phyloP scores from a whole-genome alignment of 2,888 invertebrate species.

The Nasonia oneida region DNA sequence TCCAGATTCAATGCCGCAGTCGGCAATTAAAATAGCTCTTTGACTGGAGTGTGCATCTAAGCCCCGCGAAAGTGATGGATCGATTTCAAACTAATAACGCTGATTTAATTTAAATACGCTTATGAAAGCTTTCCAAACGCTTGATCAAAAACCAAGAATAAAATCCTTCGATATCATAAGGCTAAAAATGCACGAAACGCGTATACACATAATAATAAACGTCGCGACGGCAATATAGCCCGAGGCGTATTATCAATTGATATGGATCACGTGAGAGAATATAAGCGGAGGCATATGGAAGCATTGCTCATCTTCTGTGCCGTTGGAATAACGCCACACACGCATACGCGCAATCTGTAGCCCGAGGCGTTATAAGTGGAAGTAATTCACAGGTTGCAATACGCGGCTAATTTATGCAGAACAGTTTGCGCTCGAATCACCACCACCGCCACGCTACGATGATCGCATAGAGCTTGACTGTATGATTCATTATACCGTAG shows the following conservation, averaged over 20 bases:
- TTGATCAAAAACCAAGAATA: no score
- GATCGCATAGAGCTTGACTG: neutral
- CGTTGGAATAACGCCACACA: neutral
- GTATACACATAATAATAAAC: neutral
- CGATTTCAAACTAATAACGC: no score
- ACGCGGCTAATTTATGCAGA: constrained; percentile 49
- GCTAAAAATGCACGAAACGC: neutral
- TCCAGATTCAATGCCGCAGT: neutral
- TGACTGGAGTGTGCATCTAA: neutral
- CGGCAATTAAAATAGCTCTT: neutral
- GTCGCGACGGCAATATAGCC: neutral
- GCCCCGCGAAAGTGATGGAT: neutral
- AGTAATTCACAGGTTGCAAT: constrained; percentile 44
- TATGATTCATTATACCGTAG: constrained; percentile 18
- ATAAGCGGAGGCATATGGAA: neutral
- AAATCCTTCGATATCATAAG: no score
- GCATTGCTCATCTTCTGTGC: constrained; percentile 51
- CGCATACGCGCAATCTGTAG: neutral
- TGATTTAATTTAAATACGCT: no score
- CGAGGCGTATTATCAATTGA: neutral
- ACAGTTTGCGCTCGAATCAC: constrained; percentile 50
- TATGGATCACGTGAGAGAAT: neutral
- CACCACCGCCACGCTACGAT: neutral
- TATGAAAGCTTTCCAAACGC: no score
- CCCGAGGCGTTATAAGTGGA: constrained; percentile 39